Percentiles rank a stretch among this genome's conserved stretches.
Conservation (phyloP, 2,113 vertebrate species). For the Thamnaconus septentrionalis region DNA sequence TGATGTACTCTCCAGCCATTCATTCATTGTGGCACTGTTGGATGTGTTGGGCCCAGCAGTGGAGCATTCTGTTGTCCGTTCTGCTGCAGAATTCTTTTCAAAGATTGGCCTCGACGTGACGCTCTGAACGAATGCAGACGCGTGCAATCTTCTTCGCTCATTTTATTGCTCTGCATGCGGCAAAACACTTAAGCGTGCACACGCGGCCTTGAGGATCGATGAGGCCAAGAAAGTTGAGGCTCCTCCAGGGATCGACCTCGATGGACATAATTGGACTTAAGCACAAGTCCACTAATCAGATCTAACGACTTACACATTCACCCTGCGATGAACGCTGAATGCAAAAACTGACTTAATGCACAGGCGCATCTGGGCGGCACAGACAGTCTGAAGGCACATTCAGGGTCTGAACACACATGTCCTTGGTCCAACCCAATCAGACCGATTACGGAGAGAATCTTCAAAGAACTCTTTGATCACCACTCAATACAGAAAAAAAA, state of each 20-base stretch:
- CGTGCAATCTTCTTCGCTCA: not conserved
- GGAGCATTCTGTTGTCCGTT: no score
- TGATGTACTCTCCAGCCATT: no score
- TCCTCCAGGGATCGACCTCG: constrained; percentile 54
- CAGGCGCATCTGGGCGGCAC: not conserved
- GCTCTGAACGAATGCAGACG: not conserved
- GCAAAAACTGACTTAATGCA: constrained; percentile 33
- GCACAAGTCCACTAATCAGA: constrained; percentile 54
- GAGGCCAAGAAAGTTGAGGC: constrained; percentile 38
- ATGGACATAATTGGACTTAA: constrained; percentile 62
- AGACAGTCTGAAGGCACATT: not conserved
- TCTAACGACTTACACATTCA: constrained; percentile 47
- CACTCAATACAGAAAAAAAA: constrained; percentile 43
- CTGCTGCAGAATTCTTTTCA: no score
- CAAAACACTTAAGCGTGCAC: not conserved
- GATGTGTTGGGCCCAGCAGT: no score
- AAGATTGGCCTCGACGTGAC: no score
- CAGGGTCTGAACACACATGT: not conserved
- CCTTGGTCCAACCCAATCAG: constrained; percentile 34
- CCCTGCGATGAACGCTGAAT: constrained; percentile 57
- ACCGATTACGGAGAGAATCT: constrained; percentile 36
- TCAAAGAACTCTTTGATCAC: constrained; percentile 66
- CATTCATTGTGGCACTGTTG: no score
- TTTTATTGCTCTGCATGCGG: not conserved
- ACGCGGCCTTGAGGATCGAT: constrained; percentile 37